Evolutionary conservation across 2,888 invertebrate genomes (phyloP).

Genomic region (Masnerella sp.): DNA sequence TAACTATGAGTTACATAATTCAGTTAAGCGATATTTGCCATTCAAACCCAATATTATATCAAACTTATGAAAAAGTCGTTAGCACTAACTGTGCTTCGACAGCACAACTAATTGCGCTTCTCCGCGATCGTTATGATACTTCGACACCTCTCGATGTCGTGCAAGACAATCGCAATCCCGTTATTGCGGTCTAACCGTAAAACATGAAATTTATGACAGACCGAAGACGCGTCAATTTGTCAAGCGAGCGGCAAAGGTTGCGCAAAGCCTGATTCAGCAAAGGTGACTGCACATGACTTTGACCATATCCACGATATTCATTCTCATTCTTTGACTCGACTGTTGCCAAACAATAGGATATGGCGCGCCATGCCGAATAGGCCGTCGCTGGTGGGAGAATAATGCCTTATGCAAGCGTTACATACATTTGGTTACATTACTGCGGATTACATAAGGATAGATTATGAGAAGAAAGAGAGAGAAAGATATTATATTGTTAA

Average conservation of each 20-base stretch:
- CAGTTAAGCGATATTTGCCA: constrained; percentile 36
- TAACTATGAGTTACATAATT: constrained; percentile 41
- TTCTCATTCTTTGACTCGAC: constrained; percentile 63
- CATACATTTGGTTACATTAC: constrained; percentile 77
- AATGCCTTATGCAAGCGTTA: constrained; percentile 75
- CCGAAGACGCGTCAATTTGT: constrained; percentile 19
- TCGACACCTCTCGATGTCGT: too few species aligned
- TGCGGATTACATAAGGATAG: constrained; percentile 71
- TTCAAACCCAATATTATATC: constrained; percentile 34
- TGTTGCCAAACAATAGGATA: constrained; percentile 75
- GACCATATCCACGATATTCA: constrained; percentile 38
- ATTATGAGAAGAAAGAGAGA: constrained; percentile 69
- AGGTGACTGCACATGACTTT: constrained; percentile 33
- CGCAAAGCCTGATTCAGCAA: constrained; percentile 5
- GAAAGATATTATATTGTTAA: constrained; percentile 61
- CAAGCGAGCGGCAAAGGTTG: constrained; percentile 1
- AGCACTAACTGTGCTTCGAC: too few species aligned
- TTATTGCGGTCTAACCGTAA: constrained; percentile 14
- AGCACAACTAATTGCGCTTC: too few species aligned
- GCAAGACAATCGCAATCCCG: too few species aligned
- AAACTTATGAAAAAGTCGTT: too few species aligned
- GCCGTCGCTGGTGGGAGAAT: constrained; percentile 62
- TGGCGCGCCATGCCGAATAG: constrained; percentile 63
- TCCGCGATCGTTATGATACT: too few species aligned
- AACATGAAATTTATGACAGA: constrained; percentile 5